Evolutionary conservation across 1,140 invertebrate species (phyloP).

Genomic region (Drosophila grimshawi): DNA sequence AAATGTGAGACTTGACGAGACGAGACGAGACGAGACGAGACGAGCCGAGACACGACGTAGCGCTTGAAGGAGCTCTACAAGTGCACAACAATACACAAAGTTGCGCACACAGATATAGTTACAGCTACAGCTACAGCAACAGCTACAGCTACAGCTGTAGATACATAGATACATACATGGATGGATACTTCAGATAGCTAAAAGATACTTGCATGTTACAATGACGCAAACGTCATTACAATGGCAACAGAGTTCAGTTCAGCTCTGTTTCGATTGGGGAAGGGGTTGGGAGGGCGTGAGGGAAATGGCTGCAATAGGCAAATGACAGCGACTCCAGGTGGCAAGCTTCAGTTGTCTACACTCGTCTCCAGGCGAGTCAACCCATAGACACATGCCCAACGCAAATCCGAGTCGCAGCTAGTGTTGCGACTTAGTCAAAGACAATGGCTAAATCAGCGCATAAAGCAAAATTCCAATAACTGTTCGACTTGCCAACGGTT

Average conservation of each 20-base stretch:
- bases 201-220: slow-evolving; percentile 41
- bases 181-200: slow-evolving; percentile 18
- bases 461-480: slow-evolving; percentile 29
- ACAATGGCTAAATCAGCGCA: slow-evolving; percentile 48
- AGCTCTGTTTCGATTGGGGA: background rate
- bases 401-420: background rate
- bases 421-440: slow-evolving; percentile 19
- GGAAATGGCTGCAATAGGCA: slow-evolving; percentile 9
- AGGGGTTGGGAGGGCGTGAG: background rate
- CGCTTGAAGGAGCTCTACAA: slow-evolving; percentile 42
- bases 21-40: slow-evolving; percentile 33
- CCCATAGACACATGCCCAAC: background rate
- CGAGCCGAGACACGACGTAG: slow-evolving; percentile 20
- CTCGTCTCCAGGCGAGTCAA: slow-evolving; percentile 15
- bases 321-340: slow-evolving; percentile 24
- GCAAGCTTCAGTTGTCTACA: slow-evolving; percentile 16
- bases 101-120: slow-evolving; percentile 6
- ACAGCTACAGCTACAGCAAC: slow-evolving; percentile 27
- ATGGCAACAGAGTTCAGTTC: slow-evolving; percentile 6
- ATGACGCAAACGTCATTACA: slow-evolving; percentile 48
- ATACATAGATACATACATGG: slow-evolving; percentile 20
- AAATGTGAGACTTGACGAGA: slow-evolving; percentile 18
- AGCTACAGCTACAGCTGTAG: slow-evolving; percentile 27
- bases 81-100: slow-evolving; percentile 29
- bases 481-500: slow-evolving; percentile 23